Evolutionary conservation across 2,797 vertebrate genomes (phyloP), one percentile per base, ranked within the genome.

Genomic region (Galago senegalensis): DNA sequence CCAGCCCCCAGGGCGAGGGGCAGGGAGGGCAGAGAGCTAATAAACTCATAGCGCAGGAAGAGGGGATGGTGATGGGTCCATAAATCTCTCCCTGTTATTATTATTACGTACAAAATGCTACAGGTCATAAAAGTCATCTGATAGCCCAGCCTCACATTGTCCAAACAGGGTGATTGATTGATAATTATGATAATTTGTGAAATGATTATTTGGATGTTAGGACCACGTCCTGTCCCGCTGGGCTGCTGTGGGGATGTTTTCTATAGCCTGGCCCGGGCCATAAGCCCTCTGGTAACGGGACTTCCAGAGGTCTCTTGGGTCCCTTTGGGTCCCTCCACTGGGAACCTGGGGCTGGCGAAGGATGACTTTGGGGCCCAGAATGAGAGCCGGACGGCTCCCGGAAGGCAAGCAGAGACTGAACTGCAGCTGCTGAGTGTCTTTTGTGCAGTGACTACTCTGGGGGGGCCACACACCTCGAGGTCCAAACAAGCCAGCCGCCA

Each of bases 101-200:
- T 88, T 99, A 99, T 99, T 97, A 97, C 95, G 97, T 97, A 98
- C 99, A 98, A 98, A 98, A 98, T n/a, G 99, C 99, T 98, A 98
- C 98, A 99, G 99, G 99, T 99, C 99, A 99, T 98, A 98, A 98
- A 98, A 99, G 99, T 98, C 98, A 98, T 98, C 98, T 97, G 98
- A 98, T 95, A 98, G 99, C 99, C 97, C 97, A 29, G 98, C 60
- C 98, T 97, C 97, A 92, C 98, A 98, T 98, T 98, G 98, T 99
- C 99, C 98, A 95, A 98, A 31, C 98, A 88, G 98, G 98, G 99
- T 99, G 99, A 99, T 99, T 99, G 99, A 99, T 99, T 99, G 99
- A 99, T 99, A 99, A 99, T 99, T 99, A 99, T 99, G 99, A 99
- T 99, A 99, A 99, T 99, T 99, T 99, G 99, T 99, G 98, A 99